These are phyloP conservation scores for Megaleporinus macrocephalus DNA, from an alignment of 2,113 vertebrate genomes.

Conservation along the genomic window DNA sequence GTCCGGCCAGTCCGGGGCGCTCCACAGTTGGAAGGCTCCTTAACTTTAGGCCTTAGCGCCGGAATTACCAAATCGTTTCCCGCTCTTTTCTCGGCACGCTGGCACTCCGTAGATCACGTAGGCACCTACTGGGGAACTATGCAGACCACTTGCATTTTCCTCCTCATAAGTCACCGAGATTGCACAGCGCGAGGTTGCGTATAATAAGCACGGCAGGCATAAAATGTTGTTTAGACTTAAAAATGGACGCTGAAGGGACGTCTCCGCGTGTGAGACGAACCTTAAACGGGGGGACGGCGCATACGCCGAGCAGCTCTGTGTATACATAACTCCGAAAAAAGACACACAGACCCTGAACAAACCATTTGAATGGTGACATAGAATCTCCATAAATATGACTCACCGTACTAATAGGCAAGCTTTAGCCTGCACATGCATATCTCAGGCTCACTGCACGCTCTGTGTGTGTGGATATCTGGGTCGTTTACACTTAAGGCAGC, in stretches of 20 bases:
- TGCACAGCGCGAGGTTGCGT: slow-evolving; percentile 40
- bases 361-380: not conserved
- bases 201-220: slow-evolving; percentile 26
- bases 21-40: not conserved
- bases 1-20: not conserved
- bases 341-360: not conserved
- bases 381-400: not conserved
- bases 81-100: slow-evolving; percentile 3
- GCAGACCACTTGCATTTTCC: slow-evolving; percentile 29
- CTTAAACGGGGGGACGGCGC: not conserved
- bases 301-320: not conserved
- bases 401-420: not conserved
- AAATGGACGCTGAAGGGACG: slow-evolving; percentile 31
- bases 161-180: slow-evolving; percentile 29
- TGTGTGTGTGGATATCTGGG: not conserved
- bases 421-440: not conserved
- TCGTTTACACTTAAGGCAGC: not conserved
- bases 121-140: slow-evolving; percentile 39
- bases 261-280: not conserved
- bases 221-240: slow-evolving; percentile 51
- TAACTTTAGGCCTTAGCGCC: slow-evolving; percentile 49
- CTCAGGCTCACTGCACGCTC: not conserved
- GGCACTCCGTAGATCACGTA: slow-evolving; percentile 43
- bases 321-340: not conserved
- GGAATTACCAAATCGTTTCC: slow-evolving; percentile 37